A percentile compares a stretch with the other conserved stretches of the same genome.
phyloP scores from a whole-genome alignment of 2,888 invertebrate species.

The Ophraella communa region DNA sequence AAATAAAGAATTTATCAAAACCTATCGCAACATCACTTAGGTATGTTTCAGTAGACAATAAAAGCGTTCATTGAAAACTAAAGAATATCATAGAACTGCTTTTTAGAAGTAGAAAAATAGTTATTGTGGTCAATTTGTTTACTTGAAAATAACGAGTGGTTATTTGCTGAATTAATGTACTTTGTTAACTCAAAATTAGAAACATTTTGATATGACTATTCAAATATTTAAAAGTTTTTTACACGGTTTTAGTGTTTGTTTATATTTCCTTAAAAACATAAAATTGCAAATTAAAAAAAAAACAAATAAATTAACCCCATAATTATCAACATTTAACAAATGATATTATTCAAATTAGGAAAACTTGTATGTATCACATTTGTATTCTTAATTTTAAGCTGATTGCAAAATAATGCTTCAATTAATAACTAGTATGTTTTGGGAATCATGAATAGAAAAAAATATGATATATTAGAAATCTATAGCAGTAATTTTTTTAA shows the following conservation, averaged over 20 bases:
- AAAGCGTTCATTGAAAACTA: no score
- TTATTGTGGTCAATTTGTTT: no score
- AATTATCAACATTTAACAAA: constrained; percentile 7
- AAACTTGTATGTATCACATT: constrained; percentile 9
- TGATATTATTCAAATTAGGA: constrained; percentile 7
- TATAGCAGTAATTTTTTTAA: constrained; percentile 28
- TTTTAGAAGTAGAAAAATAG: no score
- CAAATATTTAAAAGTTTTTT: no score
- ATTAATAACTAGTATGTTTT: constrained; percentile 33
- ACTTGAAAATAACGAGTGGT: no score
- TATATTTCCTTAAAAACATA: no score
- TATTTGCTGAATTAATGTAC: neutral
- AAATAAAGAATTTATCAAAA: no score
- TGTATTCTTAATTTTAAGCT: constrained; percentile 18
- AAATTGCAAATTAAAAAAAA: neutral
- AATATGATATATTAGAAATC: constrained; percentile 16
- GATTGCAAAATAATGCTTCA: constrained; percentile 26
- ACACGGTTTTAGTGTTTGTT: neutral
- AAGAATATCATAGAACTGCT: no score
- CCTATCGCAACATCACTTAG: no score
- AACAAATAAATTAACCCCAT: neutral
- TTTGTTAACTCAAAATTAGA: neutral
- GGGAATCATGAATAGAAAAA: constrained; percentile 22
- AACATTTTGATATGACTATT: neutral
- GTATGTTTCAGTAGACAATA: no score